A percentile compares a stretch with the other conserved stretches of the same genome.
phyloP scores from a whole-genome alignment of 2,888 invertebrate genomes.

The Pristionchus entomophagus region DNA sequence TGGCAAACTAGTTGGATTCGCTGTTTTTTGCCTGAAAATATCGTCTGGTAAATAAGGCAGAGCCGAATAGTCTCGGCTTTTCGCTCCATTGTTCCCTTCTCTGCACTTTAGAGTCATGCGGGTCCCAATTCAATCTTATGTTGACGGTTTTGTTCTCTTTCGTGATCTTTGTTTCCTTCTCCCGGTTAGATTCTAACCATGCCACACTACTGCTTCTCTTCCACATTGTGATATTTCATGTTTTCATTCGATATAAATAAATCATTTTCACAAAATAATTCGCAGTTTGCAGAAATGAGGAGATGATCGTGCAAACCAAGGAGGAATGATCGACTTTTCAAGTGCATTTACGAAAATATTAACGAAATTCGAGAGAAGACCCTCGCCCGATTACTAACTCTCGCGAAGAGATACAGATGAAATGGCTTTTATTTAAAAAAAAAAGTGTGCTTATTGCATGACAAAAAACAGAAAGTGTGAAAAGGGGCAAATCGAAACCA shows the following conservation, averaged over 20 bases:
- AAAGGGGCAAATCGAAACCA: no score
- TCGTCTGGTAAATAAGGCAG: not conserved
- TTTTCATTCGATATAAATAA: not conserved
- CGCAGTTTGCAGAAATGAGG: conserved; percentile 38
- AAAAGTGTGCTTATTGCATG: not conserved
- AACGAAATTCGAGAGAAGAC: conserved; percentile 20
- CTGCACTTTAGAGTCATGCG: not conserved
- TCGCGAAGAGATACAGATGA: not conserved
- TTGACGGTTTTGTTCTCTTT: not conserved
- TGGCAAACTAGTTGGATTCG: no score
- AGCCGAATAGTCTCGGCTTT: not conserved
- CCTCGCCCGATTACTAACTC: not conserved
- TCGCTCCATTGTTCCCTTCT: not conserved
- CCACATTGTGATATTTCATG: not conserved
- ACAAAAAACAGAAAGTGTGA: no score
- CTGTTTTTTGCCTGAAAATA: not conserved
- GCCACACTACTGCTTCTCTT: not conserved
- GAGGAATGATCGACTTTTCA: conserved; percentile 29
- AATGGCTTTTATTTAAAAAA: conserved; percentile 10
- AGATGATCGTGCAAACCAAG: not conserved
- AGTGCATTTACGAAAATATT: conserved; percentile 31
- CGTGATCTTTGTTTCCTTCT: not conserved
- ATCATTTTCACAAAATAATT: no score
- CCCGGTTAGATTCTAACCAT: not conserved
- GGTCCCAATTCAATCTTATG: not conserved